Conservation (phyloP, 2,113 vertebrate genomes). For the Percina caprodes region DNA sequence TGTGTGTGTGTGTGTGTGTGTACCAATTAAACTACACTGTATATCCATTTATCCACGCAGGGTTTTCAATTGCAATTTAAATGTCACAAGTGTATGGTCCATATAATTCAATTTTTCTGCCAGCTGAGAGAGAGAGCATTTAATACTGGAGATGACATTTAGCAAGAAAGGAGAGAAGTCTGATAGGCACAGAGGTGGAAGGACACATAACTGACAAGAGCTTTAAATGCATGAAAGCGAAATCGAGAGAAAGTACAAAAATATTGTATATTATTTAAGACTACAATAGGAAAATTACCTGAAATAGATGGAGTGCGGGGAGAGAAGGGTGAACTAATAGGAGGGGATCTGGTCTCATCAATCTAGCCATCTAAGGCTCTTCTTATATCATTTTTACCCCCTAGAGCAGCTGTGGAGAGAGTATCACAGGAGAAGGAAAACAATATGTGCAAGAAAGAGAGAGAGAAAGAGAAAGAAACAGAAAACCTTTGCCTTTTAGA, state of each 20-base stretch:
- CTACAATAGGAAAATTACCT: slow-evolving; percentile 5
- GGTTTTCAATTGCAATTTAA: slow-evolving; percentile 66
- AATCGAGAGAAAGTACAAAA: not conserved
- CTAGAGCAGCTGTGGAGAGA: slow-evolving; percentile 2
- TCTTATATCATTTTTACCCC: slow-evolving; percentile 11
- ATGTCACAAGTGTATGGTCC: slow-evolving; percentile 69
- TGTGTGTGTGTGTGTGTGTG: slow-evolving; percentile 2
- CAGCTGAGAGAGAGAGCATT: slow-evolving; percentile 50
- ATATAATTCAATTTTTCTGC: slow-evolving; percentile 64
- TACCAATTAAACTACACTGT: slow-evolving; percentile 26
- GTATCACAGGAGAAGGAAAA: slow-evolving; percentile 3
- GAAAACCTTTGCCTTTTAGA: slow-evolving; percentile 48
- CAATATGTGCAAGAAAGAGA: slow-evolving; percentile 1
- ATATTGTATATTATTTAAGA: slow-evolving; percentile 23
- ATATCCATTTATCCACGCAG: slow-evolving; percentile 45
- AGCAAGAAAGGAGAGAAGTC: slow-evolving; percentile 42
- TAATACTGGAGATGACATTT: slow-evolving; percentile 73
- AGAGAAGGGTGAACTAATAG: slow-evolving; percentile 12
- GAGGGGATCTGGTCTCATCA: slow-evolving; percentile 7
- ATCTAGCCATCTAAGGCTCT: slow-evolving; percentile 13
- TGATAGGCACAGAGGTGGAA: slow-evolving; percentile 56
- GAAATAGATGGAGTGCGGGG: slow-evolving; percentile 9
- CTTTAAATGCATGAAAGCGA: slow-evolving; percentile 30
- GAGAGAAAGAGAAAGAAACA: slow-evolving; percentile 17
- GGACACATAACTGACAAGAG: slow-evolving; percentile 53